A percentile compares a stretch with the other conserved stretches of the same genome.
These are phyloP conservation scores for Crenuchus spilurus DNA, from an alignment of 2,797 vertebrate species.

Conservation along the genomic window DNA sequence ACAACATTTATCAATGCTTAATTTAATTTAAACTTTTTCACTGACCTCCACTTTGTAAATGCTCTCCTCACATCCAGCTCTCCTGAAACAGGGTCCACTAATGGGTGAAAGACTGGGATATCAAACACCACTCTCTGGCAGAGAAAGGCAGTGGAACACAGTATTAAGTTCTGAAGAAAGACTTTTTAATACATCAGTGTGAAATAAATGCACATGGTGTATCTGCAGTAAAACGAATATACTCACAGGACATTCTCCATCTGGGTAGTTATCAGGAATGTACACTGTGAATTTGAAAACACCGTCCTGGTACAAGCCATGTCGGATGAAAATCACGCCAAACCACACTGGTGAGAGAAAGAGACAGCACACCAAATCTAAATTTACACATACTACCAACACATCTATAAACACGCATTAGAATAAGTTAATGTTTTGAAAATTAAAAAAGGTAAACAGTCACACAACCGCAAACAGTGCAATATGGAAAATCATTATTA, in stretches of 20 bases:
- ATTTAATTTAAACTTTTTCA: slow-evolving; percentile 12
- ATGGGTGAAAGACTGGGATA: slow-evolving; percentile 93
- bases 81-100: slow-evolving; percentile 93
- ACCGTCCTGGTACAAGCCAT: slow-evolving; percentile 96
- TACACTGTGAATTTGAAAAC: slow-evolving; percentile 99
- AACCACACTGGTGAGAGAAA: slow-evolving; percentile 89
- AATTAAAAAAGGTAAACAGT: too few species aligned
- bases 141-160: not conserved
- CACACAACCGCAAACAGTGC: too few species aligned
- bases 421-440: too few species aligned
- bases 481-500: too few species aligned
- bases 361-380: not conserved
- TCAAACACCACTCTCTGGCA: slow-evolving; percentile 93
- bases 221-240: not conserved
- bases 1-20: not conserved
- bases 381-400: too few species aligned
- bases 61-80: slow-evolving; percentile 96
- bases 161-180: not conserved
- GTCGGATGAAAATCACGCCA: slow-evolving; percentile 97
- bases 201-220: not conserved
- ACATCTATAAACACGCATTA: too few species aligned
- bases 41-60: slow-evolving; percentile 97
- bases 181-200: not conserved
- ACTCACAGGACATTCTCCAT: slow-evolving; percentile 97
- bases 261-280: slow-evolving; percentile 98